A percentile compares a stretch with the other conserved stretches of the same genome.
phyloP scores from a whole-genome alignment of 2,113 vertebrate species.

The Hystrix cristata region DNA sequence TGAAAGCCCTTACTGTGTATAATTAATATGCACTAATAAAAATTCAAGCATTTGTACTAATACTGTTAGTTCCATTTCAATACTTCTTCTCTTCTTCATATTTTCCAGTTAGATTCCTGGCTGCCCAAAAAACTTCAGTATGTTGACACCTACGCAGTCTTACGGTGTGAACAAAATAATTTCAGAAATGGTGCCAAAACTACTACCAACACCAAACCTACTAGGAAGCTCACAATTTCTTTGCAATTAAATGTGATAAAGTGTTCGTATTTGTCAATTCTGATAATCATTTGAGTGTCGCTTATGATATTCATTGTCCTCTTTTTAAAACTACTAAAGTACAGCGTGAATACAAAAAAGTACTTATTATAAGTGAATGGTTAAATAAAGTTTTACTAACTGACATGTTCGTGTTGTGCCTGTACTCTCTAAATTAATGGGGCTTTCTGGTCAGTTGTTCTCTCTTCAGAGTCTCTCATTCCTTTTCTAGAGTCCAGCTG shows the following conservation, averaged over 20 bases:
- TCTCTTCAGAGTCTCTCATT: not conserved
- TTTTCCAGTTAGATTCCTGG: not conserved
- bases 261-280: slow-evolving; percentile 27
- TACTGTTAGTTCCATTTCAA: not conserved
- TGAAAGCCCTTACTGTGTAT: not conserved
- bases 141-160: not conserved
- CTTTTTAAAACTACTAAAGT: not conserved
- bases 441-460: not conserved
- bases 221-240: not conserved
- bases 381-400: not conserved
- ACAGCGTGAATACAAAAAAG: not conserved
- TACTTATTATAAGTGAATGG: not conserved
- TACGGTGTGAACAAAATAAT: not conserved
- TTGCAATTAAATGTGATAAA: not conserved
- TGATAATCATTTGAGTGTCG: not conserved
- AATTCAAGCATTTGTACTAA: not conserved
- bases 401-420: not conserved
- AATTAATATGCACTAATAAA: not conserved
- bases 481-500: not conserved
- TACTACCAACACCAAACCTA: not conserved
- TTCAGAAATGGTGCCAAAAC: not conserved
- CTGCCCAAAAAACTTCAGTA: not conserved
- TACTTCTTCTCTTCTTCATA: not conserved
- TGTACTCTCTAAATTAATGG: too few species aligned
- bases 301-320: not conserved